Evolutionary conservation across 1,140 invertebrate genomes (phyloP), one percentile per base, ranked within the genome.

Genomic region (Apis florea): DNA sequence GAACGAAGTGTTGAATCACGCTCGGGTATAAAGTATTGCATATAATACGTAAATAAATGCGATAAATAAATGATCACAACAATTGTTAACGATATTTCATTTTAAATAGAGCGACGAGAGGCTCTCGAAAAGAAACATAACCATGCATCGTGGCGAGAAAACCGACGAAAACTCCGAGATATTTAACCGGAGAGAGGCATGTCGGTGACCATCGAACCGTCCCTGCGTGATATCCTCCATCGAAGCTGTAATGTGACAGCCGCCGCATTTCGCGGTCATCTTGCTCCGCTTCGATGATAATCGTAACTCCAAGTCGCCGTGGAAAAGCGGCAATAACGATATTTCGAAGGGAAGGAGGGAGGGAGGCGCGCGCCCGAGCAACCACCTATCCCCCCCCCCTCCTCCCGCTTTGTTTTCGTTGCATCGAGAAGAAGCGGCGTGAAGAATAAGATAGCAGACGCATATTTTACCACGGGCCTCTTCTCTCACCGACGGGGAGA

Each of bases 391-490:
- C 71, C 58, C 54, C 69, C 49, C 78, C 69, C 76, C 67, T 72
- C 24, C 71, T 58, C 59, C 69, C 49, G 66, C 74, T 84, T 85
- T 71, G 79, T 85, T 80, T 78, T 82, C 83, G 31, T 83, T 61
- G 74, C 77, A 79, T 70, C 69, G 61, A 51, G 61, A 87, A 85
- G 79, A 85, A 83, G 79, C 73, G 91, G 92, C 89, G 89, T 93
- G 92, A 94, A 92, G 92, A 93, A 94, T 93, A 93, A 92, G 91
- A 93, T 88, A 90, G 92, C 92, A 93, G 92, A 92, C 92, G 89
- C 90, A 93, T 94, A 93, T 91, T 92, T 93, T 85, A 78, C 83
- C 67, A 76, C 74, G 83, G 76, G 72, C 78, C 85, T 90, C 87
- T 91, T 88, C n/a, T n/a, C n/a, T n/a, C 89, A 87, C 71, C 82